Evolutionary conservation across 2,888 invertebrate genomes (phyloP).

Genomic region (Tineola bisselliella): DNA sequence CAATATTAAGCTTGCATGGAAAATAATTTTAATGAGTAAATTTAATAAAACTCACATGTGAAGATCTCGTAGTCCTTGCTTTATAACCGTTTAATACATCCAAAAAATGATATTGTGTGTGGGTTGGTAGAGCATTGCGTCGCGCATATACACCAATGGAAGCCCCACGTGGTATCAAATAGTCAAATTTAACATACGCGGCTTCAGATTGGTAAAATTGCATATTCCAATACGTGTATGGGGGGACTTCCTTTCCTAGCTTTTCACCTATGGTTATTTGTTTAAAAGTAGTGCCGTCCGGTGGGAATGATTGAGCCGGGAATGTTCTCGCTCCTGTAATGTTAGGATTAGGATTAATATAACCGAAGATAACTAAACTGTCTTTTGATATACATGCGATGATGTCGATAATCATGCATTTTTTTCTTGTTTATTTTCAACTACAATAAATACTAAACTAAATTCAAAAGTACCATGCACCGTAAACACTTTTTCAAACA

Average conservation of each 20-base stretch:
- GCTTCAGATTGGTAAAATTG: slow-evolving; percentile 96
- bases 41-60: slow-evolving; percentile 76
- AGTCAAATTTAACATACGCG: slow-evolving; percentile 93
- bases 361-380: neutral
- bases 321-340: slow-evolving; percentile 84
- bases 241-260: slow-evolving; percentile 87
- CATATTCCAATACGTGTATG: slow-evolving; percentile 97
- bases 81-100: slow-evolving; percentile 92
- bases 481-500: neutral
- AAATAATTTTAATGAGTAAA: neutral
- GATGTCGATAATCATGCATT: slow-evolving; percentile 28
- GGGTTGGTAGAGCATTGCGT: slow-evolving; percentile 92
- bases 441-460: slow-evolving; percentile 24
- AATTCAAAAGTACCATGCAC: slow-evolving; percentile 32
- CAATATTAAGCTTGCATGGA: neutral
- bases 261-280: slow-evolving; percentile 90
- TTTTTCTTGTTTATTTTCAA: slow-evolving; percentile 40
- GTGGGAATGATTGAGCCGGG: slow-evolving; percentile 90
- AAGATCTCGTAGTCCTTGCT: slow-evolving; percentile 83
- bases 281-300: slow-evolving; percentile 91
- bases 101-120: slow-evolving; percentile 95
- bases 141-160: slow-evolving; percentile 96
- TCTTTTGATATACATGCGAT: slow-evolving; percentile 5
- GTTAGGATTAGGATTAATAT: neutral
- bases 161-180: slow-evolving; percentile 89